Percentiles rank a stretch among this genome's conserved stretches.
phyloP scores from a whole-genome alignment of 2,797 vertebrate genomes.

The Oreonectes daqikongensis region DNA sequence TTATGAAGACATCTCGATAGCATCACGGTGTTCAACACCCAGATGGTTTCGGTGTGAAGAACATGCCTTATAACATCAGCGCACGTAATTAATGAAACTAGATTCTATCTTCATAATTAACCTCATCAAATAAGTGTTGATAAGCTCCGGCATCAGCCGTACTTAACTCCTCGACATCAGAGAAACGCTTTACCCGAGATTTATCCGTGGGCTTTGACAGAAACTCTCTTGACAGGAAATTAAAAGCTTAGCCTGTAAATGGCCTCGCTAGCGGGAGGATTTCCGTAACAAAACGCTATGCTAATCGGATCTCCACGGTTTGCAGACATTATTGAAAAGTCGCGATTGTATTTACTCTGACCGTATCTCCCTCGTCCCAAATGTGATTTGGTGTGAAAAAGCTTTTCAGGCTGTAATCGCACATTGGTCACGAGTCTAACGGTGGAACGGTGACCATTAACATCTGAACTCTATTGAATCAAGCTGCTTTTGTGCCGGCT shows the following conservation, averaged over 20 bases:
- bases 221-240: constrained; percentile 60
- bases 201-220: constrained; percentile 30
- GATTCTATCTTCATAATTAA: constrained; percentile 33
- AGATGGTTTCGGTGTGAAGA: constrained; percentile 21
- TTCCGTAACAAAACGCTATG: constrained; percentile 57
- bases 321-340: constrained; percentile 64
- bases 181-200: constrained; percentile 38
- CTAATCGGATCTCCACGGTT: constrained; percentile 60
- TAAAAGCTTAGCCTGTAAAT: constrained; percentile 60
- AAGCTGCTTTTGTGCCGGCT: neutral
- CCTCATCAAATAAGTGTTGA: constrained; percentile 26
- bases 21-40: constrained; percentile 6
- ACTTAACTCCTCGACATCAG: constrained; percentile 23
- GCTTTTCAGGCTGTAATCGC: constrained; percentile 52
- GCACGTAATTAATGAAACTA: constrained; percentile 26
- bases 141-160: constrained; percentile 22
- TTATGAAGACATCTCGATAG: constrained; percentile 16
- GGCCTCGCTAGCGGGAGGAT: constrained; percentile 50
- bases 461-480: constrained; percentile 9
- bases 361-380: constrained; percentile 57
- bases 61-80: constrained; percentile 5
- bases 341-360: constrained; percentile 57
- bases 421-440: constrained; percentile 23
- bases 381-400: constrained; percentile 65
- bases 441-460: constrained; percentile 27